Base-by-base conservation (phyloP, 1,140 invertebrate genomes). In the Battus philenor region DNA sequence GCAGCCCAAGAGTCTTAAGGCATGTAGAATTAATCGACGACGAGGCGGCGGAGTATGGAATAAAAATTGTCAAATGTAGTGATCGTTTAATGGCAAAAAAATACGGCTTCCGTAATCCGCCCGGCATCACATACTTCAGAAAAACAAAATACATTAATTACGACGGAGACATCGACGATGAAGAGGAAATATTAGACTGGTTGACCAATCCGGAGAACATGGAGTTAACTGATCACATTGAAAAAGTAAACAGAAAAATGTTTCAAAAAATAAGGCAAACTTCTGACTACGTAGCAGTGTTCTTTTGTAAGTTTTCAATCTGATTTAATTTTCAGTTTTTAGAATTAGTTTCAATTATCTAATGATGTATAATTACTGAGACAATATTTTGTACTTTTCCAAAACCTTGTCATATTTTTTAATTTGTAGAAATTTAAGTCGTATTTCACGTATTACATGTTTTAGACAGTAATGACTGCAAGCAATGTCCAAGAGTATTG, bases 81-180 rank as follows among this genome's bases (percentile, higher is more conserved):
- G 95, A 98, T 83, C 89, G 92, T 11, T 68, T 97, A 9, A 97
- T 98, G 94, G 95, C 96, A 1, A 98, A 98, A 78, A 98, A 97
- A 71, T 97, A 96, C 78, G 95, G 96, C 1, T 95, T 91, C 68
- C 88, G 95, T 56, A 93, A 95, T 71, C 94, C 94, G 16, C 95
- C 96, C 0, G 95, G 95, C 0, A 91, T 97, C 1, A 95, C 95
- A 6, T 97, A 96, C 66, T 97, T 97, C 86, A 89, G 95, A 20
- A 96, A 96, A 82, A 93, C 87, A 30, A 97, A 97, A 84, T 90
- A 91, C 32, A 95, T 97, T 6, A 96, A 96, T 72, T 97, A 97
- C 67, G 94, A 96, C 67, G 96, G 95, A 11, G 95, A 97, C 60
- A 93, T 97, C 30, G 94, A 96, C 56, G 95, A 97, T 65, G 96